A percentile compares a stretch with the other conserved stretches of the same genome.
These are phyloP conservation scores for Agrochola lychnidis DNA, from an alignment of 2,888 invertebrate genomes.

Conservation along the genomic window DNA sequence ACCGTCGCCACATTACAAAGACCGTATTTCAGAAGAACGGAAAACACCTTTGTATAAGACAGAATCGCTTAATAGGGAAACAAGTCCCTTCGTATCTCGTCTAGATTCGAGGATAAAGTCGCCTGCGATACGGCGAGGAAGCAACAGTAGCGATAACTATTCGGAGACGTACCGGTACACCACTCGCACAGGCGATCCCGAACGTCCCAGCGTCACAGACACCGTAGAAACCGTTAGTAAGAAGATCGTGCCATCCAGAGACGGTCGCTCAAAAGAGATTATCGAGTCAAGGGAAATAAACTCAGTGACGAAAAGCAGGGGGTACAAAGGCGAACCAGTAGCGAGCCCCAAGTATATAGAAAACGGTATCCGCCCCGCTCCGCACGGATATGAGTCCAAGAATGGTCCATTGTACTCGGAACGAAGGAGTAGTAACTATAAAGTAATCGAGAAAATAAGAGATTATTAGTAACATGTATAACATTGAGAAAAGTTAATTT, in stretches of 20 bases:
- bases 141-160: slow-evolving; percentile 93
- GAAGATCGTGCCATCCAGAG: slow-evolving; percentile 92
- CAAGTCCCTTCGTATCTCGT: slow-evolving; percentile 87
- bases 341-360: slow-evolving; percentile 90
- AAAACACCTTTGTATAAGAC: slow-evolving; percentile 87
- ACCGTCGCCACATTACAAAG: slow-evolving; percentile 88
- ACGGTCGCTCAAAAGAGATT: slow-evolving; percentile 92
- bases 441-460: slow-evolving; percentile 87
- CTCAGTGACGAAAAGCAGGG: slow-evolving; percentile 92
- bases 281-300: slow-evolving; percentile 93
- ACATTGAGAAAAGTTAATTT: slow-evolving; percentile 61
- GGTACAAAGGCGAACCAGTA: slow-evolving; percentile 88
- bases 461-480: slow-evolving; percentile 82
- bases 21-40: slow-evolving; percentile 86
- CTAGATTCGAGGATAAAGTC: slow-evolving; percentile 86
- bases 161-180: slow-evolving; percentile 93
- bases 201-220: slow-evolving; percentile 93
- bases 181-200: slow-evolving; percentile 92
- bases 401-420: slow-evolving; percentile 84
- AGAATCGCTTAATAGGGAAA: slow-evolving; percentile 86
- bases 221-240: slow-evolving; percentile 93
- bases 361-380: slow-evolving; percentile 83
- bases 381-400: slow-evolving; percentile 81
- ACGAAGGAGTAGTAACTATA: slow-evolving; percentile 86
- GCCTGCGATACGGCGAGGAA: slow-evolving; percentile 91